Percentiles rank a stretch among this genome's conserved stretches.
Conservation (phyloP, 2,888 invertebrate species). For the Drosophila prolongata region DNA sequence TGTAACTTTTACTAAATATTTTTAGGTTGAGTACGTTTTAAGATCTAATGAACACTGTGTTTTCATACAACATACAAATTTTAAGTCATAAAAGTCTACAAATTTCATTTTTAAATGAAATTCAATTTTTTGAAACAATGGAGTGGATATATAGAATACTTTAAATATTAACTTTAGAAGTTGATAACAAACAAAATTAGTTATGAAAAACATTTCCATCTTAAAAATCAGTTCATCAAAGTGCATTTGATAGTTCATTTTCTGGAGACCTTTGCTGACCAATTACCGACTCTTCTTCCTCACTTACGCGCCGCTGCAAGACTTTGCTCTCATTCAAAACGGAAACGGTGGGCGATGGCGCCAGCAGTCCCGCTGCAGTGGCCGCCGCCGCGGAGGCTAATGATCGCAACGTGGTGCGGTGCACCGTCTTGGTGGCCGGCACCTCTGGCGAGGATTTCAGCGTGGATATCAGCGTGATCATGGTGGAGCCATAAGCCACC, state of each 20-base stretch:
- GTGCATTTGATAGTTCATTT: not conserved
- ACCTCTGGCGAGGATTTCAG: conserved; percentile 41
- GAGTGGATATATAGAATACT: too few species aligned
- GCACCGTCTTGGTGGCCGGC: conserved; percentile 59
- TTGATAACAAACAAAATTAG: too few species aligned
- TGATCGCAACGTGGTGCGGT: conserved; percentile 62
- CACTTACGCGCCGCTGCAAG: conserved; percentile 94
- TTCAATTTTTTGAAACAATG: too few species aligned
- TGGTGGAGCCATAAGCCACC: conserved; percentile 56
- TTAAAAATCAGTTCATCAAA: not conserved
- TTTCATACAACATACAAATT: too few species aligned
- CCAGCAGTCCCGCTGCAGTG: conserved; percentile 63
- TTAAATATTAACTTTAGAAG: too few species aligned
- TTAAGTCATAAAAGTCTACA: too few species aligned
- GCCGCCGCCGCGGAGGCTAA: conserved; percentile 66
- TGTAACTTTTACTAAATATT: too few species aligned
- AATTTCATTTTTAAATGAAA: too few species aligned
- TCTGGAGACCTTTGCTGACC: not conserved
- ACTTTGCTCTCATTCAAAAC: conserved; percentile 86
- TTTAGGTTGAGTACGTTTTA: too few species aligned
- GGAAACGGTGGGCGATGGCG: conserved; percentile 74
- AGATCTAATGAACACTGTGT: too few species aligned
- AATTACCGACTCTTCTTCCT: not conserved
- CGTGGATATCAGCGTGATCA: conserved; percentile 62
- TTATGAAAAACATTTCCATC: too few species aligned